Conservation (phyloP, 2,888 invertebrate genomes). For the Monoplex corrugatus region DNA sequence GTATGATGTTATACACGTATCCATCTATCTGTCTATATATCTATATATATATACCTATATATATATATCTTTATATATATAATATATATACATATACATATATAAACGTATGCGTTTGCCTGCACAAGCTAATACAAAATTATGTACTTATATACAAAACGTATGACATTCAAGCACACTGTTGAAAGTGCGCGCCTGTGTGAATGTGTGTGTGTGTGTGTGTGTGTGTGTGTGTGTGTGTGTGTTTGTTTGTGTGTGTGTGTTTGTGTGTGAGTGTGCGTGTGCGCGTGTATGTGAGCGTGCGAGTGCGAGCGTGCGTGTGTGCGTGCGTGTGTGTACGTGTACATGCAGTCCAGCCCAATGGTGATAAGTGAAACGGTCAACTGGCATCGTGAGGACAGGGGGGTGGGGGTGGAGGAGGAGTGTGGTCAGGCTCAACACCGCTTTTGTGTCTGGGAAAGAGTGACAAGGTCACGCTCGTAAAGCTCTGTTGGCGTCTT, state of each 20-base stretch:
- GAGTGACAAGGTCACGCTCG: no score
- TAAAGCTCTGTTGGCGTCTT: no score
- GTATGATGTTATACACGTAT: no score
- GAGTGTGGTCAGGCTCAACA: no score
- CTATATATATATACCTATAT: not conserved
- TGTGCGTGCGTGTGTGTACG: not conserved
- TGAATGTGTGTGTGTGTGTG: not conserved
- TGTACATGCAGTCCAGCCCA: not conserved
- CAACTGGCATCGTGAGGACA: no score
- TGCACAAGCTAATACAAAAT: not conserved
- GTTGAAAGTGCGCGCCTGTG: not conserved
- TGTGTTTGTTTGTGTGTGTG: not conserved
- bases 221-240: slow-evolving; percentile 1
- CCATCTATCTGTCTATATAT: no score
- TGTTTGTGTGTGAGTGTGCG: not conserved
- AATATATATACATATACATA: not conserved
- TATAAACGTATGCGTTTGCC: not conserved
- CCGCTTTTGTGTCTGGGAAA: no score
- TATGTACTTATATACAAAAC: not conserved
- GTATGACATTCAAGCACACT: not conserved
- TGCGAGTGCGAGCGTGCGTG: not conserved
- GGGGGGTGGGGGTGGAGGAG: no score
- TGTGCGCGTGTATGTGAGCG: not conserved
- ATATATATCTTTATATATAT: not conserved
- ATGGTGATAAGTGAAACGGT: no score